phyloP scores from a whole-genome alignment of 1,140 invertebrate genomes.

The Harlomillsia oculata region DNA sequence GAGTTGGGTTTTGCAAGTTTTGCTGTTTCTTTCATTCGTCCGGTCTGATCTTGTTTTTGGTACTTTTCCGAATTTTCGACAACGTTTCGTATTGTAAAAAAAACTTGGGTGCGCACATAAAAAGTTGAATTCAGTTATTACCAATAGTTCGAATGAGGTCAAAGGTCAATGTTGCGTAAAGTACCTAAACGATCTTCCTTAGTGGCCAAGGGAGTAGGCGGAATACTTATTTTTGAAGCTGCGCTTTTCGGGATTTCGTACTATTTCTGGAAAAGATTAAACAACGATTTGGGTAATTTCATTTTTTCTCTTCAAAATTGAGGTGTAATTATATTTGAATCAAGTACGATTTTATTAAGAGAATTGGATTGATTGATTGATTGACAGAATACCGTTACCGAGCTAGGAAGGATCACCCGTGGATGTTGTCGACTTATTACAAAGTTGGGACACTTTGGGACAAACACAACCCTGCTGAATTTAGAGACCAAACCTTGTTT shows the following conservation, averaged over 20 bases:
- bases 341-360: neutral
- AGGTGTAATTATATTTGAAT: neutral
- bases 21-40: no score
- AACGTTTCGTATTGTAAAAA: no score
- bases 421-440: conserved; percentile 1
- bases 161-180: conserved; percentile 6
- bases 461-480: neutral
- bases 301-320: neutral
- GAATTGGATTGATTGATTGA: neutral
- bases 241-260: conserved; percentile 9
- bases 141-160: no score
- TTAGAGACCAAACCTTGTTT: neutral
- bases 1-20: no score
- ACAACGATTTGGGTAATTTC: conserved; percentile 13
- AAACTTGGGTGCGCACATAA: no score
- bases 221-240: conserved; percentile 15
- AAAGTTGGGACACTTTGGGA: neutral
- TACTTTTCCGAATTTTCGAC: no score
- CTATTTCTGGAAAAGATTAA: conserved; percentile 8
- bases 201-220: neutral
- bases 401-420: neutral
- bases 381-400: neutral
- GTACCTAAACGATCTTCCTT: neutral
- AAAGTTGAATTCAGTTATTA: no score
- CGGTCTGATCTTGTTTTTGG: no score